Percentiles rank a stretch among this genome's conserved stretches.
Evolutionary conservation across 1,140 invertebrate genomes (phyloP).

Genomic region (Hyphantria cunea): DNA sequence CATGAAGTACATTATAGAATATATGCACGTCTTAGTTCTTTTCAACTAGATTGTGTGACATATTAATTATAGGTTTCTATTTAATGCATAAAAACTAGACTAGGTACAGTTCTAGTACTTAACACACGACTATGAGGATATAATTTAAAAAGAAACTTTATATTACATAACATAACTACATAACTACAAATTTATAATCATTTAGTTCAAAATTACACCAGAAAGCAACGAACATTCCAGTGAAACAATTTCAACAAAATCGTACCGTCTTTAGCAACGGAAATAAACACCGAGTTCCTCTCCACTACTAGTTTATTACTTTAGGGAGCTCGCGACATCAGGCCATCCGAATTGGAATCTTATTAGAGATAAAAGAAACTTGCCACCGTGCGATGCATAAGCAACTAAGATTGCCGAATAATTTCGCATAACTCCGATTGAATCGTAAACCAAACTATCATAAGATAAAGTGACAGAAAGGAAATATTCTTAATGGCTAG

Average conservation of each 20-base stretch:
- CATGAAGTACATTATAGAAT: too few species aligned
- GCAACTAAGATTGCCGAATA: slow-evolving; percentile 22
- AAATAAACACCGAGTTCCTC: slow-evolving; percentile 39
- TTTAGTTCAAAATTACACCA: too few species aligned
- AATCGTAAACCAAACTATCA: slow-evolving; percentile 47
- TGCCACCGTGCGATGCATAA: slow-evolving; percentile 64
- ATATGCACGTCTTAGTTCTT: too few species aligned
- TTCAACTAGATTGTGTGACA: too few species aligned
- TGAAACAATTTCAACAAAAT: not conserved
- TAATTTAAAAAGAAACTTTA: too few species aligned
- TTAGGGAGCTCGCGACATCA: slow-evolving; percentile 64
- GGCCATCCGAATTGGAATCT: slow-evolving; percentile 68
- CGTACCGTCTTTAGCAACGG: slow-evolving; percentile 42
- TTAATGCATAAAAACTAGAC: too few species aligned
- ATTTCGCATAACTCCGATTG: slow-evolving; percentile 27
- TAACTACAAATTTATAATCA: too few species aligned
- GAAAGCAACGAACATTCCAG: too few species aligned
- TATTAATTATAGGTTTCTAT: too few species aligned
- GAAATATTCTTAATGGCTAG: slow-evolving; percentile 36
- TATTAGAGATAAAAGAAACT: slow-evolving; percentile 78
- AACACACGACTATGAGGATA: too few species aligned
- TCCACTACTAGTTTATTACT: slow-evolving; percentile 74
- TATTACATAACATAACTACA: too few species aligned
- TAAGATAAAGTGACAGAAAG: slow-evolving; percentile 32
- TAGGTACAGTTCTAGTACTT: too few species aligned